phyloP scores from a whole-genome alignment of 2,797 vertebrate species.

The Dermochelys coriacea region DNA sequence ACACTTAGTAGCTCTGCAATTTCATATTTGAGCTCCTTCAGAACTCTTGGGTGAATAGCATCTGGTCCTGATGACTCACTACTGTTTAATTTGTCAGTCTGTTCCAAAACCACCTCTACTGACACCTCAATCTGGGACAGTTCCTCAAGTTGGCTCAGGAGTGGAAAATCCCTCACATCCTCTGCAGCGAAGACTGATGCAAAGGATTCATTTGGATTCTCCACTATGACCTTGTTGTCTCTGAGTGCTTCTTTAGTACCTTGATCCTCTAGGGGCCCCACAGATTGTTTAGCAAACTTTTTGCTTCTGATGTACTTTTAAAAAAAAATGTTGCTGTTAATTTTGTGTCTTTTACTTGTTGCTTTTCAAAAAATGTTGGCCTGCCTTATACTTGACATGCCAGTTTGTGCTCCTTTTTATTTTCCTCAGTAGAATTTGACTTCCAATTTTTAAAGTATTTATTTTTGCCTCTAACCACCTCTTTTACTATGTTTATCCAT shows the following conservation, averaged over 20 bases:
- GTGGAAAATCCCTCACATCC: neutral
- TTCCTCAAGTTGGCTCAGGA: neutral
- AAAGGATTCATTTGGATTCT: neutral
- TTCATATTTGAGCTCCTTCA: neutral
- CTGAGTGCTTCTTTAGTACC: neutral
- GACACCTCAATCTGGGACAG: neutral
- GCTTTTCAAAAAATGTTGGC: neutral
- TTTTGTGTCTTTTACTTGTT: neutral
- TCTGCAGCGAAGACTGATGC: neutral
- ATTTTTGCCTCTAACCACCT: neutral
- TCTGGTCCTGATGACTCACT: neutral
- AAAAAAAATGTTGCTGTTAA: neutral
- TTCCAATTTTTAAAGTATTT: neutral
- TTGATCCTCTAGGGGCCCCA: neutral
- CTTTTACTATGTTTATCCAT: neutral
- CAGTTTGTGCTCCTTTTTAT: neutral
- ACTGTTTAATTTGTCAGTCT: neutral
- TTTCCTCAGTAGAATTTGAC: neutral
- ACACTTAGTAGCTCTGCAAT: neutral
- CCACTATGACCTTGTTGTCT: neutral
- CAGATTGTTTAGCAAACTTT: neutral
- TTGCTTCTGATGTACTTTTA: neutral
- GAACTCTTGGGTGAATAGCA: neutral
- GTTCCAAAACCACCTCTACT: neutral
- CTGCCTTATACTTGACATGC: neutral